Conservation (phyloP, 53 echinoderm and acorn worm species). For the Pentamera pediparva region DNA sequence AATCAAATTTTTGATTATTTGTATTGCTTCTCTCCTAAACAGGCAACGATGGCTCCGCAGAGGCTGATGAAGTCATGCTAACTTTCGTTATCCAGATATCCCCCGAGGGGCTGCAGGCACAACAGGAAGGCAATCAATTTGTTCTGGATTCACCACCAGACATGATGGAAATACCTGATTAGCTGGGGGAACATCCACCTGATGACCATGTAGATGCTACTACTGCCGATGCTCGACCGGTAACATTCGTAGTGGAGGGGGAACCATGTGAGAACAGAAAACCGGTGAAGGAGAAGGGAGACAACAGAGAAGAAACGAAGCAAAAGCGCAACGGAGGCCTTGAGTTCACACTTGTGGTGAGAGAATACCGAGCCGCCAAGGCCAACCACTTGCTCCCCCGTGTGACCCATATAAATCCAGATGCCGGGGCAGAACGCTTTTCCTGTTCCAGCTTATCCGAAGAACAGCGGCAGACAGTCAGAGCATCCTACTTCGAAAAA, state of each 20-base stretch:
- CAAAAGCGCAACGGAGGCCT: background rate
- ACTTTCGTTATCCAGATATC: background rate
- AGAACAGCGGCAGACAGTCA: constrained; percentile 19
- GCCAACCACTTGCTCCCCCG: background rate
- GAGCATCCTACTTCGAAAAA: constrained; percentile 9
- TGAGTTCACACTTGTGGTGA: background rate
- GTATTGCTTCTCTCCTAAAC: background rate
- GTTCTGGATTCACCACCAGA: background rate
- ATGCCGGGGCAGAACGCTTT: constrained; percentile 1
- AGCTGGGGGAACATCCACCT: background rate
- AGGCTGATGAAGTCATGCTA: background rate
- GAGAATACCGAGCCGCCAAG: background rate
- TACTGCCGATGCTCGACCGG: background rate
- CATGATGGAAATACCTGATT: background rate
- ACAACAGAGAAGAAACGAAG: background rate
- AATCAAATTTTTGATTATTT: too few species aligned
- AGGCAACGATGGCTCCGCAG: background rate
- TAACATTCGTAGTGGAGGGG: background rate
- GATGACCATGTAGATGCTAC: background rate
- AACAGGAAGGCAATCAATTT: background rate
- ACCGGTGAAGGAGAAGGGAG: background rate
- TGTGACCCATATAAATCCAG: background rate
- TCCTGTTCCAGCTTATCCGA: constrained; percentile 4
- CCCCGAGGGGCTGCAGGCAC: background rate
- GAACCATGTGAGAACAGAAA: background rate